These are phyloP conservation scores for Zonitis immaculata DNA, from an alignment of 2,888 invertebrate genomes.

Conservation along the genomic window DNA sequence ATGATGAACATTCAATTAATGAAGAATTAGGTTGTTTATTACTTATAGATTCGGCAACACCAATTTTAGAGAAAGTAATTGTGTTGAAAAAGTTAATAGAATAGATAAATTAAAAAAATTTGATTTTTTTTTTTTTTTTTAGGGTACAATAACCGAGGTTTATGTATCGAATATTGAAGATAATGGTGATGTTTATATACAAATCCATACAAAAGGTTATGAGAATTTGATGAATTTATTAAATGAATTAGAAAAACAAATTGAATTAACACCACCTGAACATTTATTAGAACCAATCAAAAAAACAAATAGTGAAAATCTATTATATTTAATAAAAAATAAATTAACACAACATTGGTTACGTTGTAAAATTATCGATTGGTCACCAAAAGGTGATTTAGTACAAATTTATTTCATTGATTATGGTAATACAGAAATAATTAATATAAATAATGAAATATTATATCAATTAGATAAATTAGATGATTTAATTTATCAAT, in stretches of 20 bases:
- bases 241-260: conserved; percentile 31
- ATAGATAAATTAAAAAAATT: too few relatives aligned
- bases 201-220: conserved; percentile 42
- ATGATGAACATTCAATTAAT: conserved; percentile 35
- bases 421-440: conserved; percentile 50
- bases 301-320: conserved; percentile 39
- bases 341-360: conserved; percentile 47
- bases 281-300: conserved; percentile 3
- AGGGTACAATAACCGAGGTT: conserved; percentile 42
- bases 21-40: conserved; percentile 36
- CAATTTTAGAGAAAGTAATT: conserved; percentile 34
- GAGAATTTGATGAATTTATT: conserved; percentile 37
- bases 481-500: conserved; percentile 43
- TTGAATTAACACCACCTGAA: conserved; percentile 7
- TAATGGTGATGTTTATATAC: conserved; percentile 48
- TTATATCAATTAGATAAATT: conserved; percentile 51
- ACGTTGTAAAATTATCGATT: conserved; percentile 50
- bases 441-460: conserved; percentile 40
- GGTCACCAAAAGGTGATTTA: conserved; percentile 42
- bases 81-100: too few relatives aligned
- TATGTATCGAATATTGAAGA: conserved; percentile 45
- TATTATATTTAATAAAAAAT: conserved; percentile 50
- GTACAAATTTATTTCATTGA: conserved; percentile 55
- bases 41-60: conserved; percentile 39
- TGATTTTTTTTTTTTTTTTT: too few relatives aligned